Base-by-base conservation (phyloP, 2,797 vertebrate genomes). In the Salarias fasciatus region DNA sequence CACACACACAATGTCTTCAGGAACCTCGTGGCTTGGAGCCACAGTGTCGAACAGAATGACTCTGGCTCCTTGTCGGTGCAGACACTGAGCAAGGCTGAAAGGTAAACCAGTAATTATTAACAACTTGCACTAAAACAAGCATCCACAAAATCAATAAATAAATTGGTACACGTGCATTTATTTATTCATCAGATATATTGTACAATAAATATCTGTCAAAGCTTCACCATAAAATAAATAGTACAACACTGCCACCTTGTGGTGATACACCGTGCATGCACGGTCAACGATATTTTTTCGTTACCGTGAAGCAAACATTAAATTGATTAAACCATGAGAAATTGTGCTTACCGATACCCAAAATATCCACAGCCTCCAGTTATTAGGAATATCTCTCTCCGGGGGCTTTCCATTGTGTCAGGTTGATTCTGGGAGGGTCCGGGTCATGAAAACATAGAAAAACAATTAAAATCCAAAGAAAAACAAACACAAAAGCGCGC, bases 281-380 rank as follows among this genome's bases (percentile, higher is more conserved):
- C 24, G 28, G 18, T 11, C 15, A 8, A 2, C 1, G 1, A 8
- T 4, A 14, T 11, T 41, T 14, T 1, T 42, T 3, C 14, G 38
- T n/a, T n/a, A n/a, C 9, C 35, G 31, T 36, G 14, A 49, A 50
- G 30, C 5, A 49, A 24, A 18, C 37, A 43, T 37, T 48, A n/a
- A 5, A 8, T 3, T 11, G 47, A 43, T 45, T 1, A 44, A 29
- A 47, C 1, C 45, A 45, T 7, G 14, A 5, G 0, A 58, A 43
- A 28, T 11, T 11, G 6, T 41, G 46, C 81, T 91, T 89, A 99
- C 97, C 97, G 94, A 87, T 91, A 95, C 46, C 97, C 97, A 78
- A 98, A 95, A 69, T 99, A 99, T 29, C 97, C 97, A 49, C 93
- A 92, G 79, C 97, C 97, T 53, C 97, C 97, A 1, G 97, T 99